Conservation (phyloP, 2,797 vertebrate genomes). For the Crypturellus tataupa region DNA sequence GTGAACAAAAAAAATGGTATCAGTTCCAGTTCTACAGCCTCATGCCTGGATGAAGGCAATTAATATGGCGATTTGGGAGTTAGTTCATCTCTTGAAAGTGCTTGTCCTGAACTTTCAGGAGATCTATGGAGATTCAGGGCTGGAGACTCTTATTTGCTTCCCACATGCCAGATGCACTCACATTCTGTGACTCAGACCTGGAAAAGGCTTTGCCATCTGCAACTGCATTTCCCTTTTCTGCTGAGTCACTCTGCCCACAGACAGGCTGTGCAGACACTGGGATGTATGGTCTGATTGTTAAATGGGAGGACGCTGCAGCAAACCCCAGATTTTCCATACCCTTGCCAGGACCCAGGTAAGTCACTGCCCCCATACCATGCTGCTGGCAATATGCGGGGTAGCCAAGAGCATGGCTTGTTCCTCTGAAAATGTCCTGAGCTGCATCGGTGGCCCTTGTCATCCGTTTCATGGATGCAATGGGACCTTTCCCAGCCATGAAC, state of each 20-base stretch:
- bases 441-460: not conserved
- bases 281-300: not conserved
- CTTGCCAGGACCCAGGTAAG: not conserved
- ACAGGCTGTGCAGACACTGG: not conserved
- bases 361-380: not conserved
- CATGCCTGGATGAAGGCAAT: not conserved
- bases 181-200: conserved; percentile 50
- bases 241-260: conserved; percentile 36
- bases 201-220: not conserved
- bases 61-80: not conserved
- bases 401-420: not conserved
- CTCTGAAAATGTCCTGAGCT: not conserved
- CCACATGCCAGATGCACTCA: not conserved
- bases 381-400: not conserved
- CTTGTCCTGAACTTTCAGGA: not conserved
- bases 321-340: not conserved
- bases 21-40: not conserved
- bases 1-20: not conserved
- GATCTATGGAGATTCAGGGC: not conserved
- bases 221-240: not conserved
- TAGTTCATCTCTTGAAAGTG: not conserved
- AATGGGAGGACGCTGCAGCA: not conserved
- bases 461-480: not conserved
- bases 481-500: not conserved
- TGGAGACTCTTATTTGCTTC: not conserved